Conservation (phyloP, 2,113 vertebrate species). For the Cettia cetti region DNA sequence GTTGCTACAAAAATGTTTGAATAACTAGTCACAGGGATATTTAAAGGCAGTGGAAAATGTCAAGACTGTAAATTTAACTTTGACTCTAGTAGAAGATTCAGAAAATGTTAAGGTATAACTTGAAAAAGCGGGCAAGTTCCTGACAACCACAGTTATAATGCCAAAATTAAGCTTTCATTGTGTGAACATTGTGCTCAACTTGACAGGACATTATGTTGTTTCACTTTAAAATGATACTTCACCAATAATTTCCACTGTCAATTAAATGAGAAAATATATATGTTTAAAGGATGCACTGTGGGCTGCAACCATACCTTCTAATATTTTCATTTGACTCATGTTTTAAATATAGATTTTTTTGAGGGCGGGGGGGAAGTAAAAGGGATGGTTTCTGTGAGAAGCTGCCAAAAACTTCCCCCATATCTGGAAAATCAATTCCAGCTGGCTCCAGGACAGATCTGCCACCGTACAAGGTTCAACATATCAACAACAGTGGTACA, state of each 20-base stretch:
- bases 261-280: background rate
- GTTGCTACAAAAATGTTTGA: background rate
- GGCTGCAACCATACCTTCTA: background rate
- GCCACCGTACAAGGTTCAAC: background rate
- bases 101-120: conserved; percentile 18
- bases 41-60: conserved; percentile 62
- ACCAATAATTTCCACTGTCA: background rate
- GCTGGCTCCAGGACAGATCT: background rate
- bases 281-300: background rate
- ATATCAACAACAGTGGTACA: background rate
- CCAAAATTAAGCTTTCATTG: background rate
- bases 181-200: background rate
- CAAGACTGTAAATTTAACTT: conserved; percentile 60
- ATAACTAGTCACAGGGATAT: conserved; percentile 42
- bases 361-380: background rate
- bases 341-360: background rate
- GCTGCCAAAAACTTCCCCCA: background rate
- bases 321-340: background rate
- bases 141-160: background rate
- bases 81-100: conserved; percentile 25
- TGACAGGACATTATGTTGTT: background rate
- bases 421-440: background rate
- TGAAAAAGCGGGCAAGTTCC: background rate
- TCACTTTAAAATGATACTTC: conserved; percentile 10
- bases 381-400: background rate